Percentiles rank a stretch among this genome's conserved stretches.
phyloP scores from a whole-genome alignment of 2,888 invertebrate species.

The Aleiodes leptofemur region DNA sequence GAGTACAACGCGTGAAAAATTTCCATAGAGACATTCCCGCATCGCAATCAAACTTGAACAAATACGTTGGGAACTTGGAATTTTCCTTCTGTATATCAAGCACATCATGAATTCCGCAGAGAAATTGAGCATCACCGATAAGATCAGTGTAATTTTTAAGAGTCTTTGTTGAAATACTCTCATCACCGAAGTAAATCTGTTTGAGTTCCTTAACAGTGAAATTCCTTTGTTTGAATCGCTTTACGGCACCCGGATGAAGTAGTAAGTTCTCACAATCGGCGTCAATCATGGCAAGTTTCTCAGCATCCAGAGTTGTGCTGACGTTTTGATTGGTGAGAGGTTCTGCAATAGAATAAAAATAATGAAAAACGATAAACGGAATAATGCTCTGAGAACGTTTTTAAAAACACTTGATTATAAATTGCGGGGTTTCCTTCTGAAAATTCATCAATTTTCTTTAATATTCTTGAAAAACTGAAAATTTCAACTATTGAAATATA shows the following conservation, averaged over 20 bases:
- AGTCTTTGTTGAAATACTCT: slow-evolving; percentile 22
- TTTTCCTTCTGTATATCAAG: slow-evolving; percentile 21
- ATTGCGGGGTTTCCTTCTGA: too few species aligned
- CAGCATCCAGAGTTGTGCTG: background rate
- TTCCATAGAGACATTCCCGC: slow-evolving; percentile 1
- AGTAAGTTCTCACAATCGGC: slow-evolving; percentile 18
- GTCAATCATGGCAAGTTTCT: slow-evolving; percentile 10
- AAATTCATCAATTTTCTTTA: too few species aligned
- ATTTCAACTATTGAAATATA: too few species aligned
- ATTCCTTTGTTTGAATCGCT: slow-evolving; percentile 14
- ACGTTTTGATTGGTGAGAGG: too few species aligned
- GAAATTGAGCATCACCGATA: background rate
- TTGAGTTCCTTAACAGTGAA: slow-evolving; percentile 19
- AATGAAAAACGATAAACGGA: too few species aligned
- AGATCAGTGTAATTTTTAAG: slow-evolving; percentile 6
- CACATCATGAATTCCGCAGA: slow-evolving; percentile 37
- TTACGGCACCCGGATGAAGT: slow-evolving; percentile 13
- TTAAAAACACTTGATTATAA: too few species aligned
- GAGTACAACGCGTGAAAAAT: background rate
- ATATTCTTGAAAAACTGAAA: too few species aligned
- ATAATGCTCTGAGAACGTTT: too few species aligned
- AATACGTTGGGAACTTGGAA: slow-evolving; percentile 23
- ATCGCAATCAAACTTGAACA: slow-evolving; percentile 42
- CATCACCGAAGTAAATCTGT: slow-evolving; percentile 27
- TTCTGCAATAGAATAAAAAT: background rate